These are phyloP conservation scores for Meleagris gallopavo DNA, from an alignment of 2,113 vertebrate species.

Conservation along the genomic window DNA sequence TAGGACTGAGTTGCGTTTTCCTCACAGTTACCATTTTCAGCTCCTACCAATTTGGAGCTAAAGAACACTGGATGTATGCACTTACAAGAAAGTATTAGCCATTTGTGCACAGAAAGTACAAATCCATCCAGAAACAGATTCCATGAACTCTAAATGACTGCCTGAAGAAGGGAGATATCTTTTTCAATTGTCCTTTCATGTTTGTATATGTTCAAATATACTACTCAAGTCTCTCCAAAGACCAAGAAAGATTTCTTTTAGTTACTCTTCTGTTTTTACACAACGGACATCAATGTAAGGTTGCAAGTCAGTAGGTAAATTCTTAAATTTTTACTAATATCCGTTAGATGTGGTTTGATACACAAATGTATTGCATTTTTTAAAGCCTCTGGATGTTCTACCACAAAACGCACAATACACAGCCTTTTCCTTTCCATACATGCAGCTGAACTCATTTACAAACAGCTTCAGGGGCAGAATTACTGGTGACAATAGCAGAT, in stretches of 20 bases:
- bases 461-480: neutral
- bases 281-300: neutral
- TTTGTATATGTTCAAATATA: neutral
- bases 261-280: neutral
- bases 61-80: neutral
- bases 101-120: neutral
- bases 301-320: neutral
- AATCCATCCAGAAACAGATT: neutral
- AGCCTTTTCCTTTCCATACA: neutral
- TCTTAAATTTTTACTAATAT: neutral
- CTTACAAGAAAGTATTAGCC: neutral
- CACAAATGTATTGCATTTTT: neutral
- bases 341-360: neutral
- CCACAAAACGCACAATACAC: neutral
- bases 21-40: slow-evolving; percentile 3
- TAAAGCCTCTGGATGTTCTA: neutral
- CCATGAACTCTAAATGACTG: neutral
- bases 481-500: neutral
- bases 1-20: neutral
- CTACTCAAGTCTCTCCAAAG: neutral
- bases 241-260: neutral
- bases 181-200: neutral
- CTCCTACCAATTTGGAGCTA: neutral
- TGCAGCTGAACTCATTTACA: neutral
- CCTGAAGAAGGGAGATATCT: neutral